Conservation (phyloP, 2,113 vertebrate genomes). For the Cinclus cinclus region DNA sequence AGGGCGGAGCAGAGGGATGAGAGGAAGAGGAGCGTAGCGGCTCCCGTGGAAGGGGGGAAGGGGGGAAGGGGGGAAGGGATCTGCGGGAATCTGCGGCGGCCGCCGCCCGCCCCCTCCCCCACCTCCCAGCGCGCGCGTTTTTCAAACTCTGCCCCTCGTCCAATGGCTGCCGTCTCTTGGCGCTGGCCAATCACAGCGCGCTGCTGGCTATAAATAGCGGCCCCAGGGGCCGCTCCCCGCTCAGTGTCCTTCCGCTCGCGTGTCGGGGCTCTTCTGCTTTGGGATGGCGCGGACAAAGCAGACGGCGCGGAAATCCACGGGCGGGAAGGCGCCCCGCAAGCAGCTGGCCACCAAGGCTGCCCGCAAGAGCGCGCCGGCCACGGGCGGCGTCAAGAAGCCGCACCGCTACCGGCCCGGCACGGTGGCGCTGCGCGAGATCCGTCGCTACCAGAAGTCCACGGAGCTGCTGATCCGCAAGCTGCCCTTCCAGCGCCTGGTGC, state of each 20-base stretch:
- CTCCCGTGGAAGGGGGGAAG: rapidly evolving
- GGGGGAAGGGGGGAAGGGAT: too few relatives aligned
- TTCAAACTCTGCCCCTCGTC: neutral
- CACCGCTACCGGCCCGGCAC: slow-evolving; percentile 59
- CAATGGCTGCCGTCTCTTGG: neutral
- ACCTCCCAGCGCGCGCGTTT: neutral
- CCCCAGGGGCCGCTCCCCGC: rapidly evolving
- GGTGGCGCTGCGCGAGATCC: slow-evolving; percentile 73
- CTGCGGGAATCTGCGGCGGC: rapidly evolving
- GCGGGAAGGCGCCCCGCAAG: slow-evolving; percentile 68
- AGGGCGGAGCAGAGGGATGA: neutral
- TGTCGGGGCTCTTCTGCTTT: too few relatives aligned
- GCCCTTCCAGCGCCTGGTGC: slow-evolving; percentile 76
- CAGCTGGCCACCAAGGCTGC: slow-evolving; percentile 63
- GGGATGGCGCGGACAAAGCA: neutral
- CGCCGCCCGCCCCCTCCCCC: rapidly evolving
- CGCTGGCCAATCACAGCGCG: neutral
- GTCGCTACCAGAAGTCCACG: slow-evolving; percentile 67
- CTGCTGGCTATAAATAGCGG: rapidly evolving
- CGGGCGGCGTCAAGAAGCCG: slow-evolving; percentile 56
- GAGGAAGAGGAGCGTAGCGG: too few relatives aligned
- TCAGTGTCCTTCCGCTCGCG: rapidly evolving
- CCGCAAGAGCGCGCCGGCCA: slow-evolving; percentile 19
- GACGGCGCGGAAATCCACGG: slow-evolving; percentile 55
- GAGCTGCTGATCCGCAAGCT: slow-evolving; percentile 82